Evolutionary conservation across 2,888 invertebrate species (phyloP), one percentile per base, ranked within the genome.

Genomic region (Unio delphinus): DNA sequence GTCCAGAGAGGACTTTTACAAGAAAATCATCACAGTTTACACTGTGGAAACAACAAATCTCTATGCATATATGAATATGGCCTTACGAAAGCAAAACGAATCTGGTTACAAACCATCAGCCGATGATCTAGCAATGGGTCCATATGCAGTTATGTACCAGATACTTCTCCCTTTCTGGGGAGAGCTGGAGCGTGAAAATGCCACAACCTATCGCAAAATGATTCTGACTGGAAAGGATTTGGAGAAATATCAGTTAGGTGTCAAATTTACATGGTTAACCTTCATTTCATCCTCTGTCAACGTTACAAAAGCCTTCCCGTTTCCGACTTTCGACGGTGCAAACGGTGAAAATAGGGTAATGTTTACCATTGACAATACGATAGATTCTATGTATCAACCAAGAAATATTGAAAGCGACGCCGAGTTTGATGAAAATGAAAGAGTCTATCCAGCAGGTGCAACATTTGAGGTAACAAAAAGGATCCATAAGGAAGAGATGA

Each of bases 371-470:
- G 71, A 76, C 55, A 80, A 80, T 59, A 66, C 65, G 5, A 58
- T 59, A 17, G 26, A 55, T 6, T 68, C 60, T 54, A 63, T 61
- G 3, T 76, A 78, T 75, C 70, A 73, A 55, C 80, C 76, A 5
- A 65, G 76, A 55, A 68, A 80, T 60, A 78, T 80, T 20, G 74
- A 75, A n/a, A 30, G 64, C 5, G 76, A 73, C 56, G 76, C 80
- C 3, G 56, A 57, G 18, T 76, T 72, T 30, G 61, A 62, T 45
- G 78, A 80, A 54, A 68, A 67, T 2, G 80, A 80, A 61, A 74
- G 80, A 55, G 69, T 74, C 4, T 80, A 80, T 61, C 80, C 80
- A 0, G 73, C 73, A 15, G 80, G 80, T 18, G 73, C 76, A 15
- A 59, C 58, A 45, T 80, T 80, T 65, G 6, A 56, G 3, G 66